Base-by-base conservation (phyloP, 1,140 invertebrate genomes). In the Paraescarpia echinospica region DNA sequence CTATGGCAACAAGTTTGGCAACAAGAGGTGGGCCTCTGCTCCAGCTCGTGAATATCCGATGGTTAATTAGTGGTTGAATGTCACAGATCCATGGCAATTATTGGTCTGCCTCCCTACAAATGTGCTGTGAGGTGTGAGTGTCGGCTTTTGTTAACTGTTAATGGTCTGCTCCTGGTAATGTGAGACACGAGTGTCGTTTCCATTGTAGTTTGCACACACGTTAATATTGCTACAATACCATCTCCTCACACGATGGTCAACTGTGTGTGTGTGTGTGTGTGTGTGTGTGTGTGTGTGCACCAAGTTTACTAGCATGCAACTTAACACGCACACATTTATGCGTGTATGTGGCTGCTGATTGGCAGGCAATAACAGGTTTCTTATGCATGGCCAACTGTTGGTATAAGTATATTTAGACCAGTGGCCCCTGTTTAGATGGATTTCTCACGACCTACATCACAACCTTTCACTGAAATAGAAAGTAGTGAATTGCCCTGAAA, bases 251-350 rank as follows among this genome's bases (percentile, higher is more conserved):
- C 4, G 14, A 77, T 77, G 59, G 59, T 77, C 59, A 77, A 27
- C 59, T 77, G 59, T 77, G 59, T 77, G 59, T 77, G 59, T 77
- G 59, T 77, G 59, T 77, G 59, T 77, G 59, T 77, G 59, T 77
- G 59, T 77, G 59, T 77, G 59, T 77, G 59, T 77, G 59, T 77
- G 59, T 77, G 59, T 77, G 59, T 77, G 59, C 22, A 18, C 59
- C 59, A 77, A 77, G 59, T 77, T 18, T 77, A 18, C 59, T 77
- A 77, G 27, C 59, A 77, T 31, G 59, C 59, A 77, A 77, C 59
- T 77, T 77, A 77, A 77, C 59, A 77, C 27, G 22, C 27, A 77
- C 59, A 51, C 48, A 51, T n/a, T n/a, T n/a, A n/a, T n/a, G 41
- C 22, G 59, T 77, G 59, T 31, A 77, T 18, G 22, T 77, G 59